phyloP scores from a whole-genome alignment of 2,888 invertebrate species.

The Cecidostiba fungosa region DNA sequence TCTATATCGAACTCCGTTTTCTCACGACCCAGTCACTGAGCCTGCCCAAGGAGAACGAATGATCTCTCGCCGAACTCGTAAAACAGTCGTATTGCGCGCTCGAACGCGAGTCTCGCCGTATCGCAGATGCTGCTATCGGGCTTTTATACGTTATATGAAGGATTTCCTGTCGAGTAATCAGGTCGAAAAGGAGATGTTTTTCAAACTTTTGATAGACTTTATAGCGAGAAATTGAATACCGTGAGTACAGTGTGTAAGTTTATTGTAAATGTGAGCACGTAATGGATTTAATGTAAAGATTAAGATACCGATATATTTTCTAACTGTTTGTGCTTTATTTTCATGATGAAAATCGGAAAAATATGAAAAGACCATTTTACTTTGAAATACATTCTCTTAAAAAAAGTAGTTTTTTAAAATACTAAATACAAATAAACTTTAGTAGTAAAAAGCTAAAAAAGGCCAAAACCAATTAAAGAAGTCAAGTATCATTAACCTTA shows the following conservation, averaged over 20 bases:
- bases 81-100: conserved; percentile 22
- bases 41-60: conserved; percentile 42
- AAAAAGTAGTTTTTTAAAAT: too few species aligned
- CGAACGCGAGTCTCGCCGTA: background rate
- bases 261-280: background rate
- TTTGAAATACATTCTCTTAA: too few species aligned
- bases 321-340: too few species aligned
- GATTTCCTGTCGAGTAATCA: background rate
- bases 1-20: conserved; percentile 50
- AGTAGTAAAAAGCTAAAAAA: too few species aligned
- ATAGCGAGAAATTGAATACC: background rate
- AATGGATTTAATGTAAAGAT: background rate
- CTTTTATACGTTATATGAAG: background rate
- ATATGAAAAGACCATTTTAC: too few species aligned
- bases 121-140: background rate
- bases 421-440: too few species aligned
- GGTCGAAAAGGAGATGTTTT: background rate
- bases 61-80: conserved; percentile 43
- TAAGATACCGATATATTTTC: too few species aligned
- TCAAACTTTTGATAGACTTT: background rate
- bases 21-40: conserved; percentile 55
- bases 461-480: too few species aligned
- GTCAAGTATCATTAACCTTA: too few species aligned
- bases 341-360: too few species aligned
- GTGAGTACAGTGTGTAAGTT: background rate